Percentiles rank a stretch among this genome's conserved stretches.
Evolutionary conservation across 2,797 vertebrate genomes (phyloP).

Genomic region (Threskiornis aethiopicus): DNA sequence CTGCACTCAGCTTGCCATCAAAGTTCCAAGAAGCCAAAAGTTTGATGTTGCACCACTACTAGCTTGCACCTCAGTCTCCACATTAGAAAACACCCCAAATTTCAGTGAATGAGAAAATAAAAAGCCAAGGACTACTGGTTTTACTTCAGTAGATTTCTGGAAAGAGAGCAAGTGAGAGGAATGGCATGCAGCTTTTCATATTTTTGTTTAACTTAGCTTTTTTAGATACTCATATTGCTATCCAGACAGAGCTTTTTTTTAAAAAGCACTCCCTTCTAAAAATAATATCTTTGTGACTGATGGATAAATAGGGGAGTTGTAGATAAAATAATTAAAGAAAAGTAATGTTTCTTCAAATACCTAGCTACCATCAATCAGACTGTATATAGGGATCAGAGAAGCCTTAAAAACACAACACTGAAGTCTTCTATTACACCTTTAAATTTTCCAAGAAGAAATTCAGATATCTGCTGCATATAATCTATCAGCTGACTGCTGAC

Average conservation of each 20-base stretch:
- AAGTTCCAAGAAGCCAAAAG: not conserved
- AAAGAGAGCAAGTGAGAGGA: not conserved
- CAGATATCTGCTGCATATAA: not conserved
- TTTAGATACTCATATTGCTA: not conserved
- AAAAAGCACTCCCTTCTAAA: rapidly evolving
- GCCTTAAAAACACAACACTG: not conserved
- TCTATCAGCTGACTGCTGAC: too few relatives aligned
- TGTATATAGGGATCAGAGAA: not conserved
- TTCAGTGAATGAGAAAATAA: not conserved
- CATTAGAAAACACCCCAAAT: not conserved
- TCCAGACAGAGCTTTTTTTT: not conserved
- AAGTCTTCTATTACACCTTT: not conserved
- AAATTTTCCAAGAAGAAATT: not conserved
- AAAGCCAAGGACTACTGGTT: not conserved
- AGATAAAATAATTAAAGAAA: not conserved
- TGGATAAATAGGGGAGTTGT: not conserved
- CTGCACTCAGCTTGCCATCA: not conserved
- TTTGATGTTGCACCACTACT: not conserved
- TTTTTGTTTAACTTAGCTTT: not conserved
- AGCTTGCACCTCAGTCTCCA: not conserved
- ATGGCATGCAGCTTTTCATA: not conserved
- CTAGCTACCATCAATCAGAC: not conserved
- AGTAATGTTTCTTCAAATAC: not conserved
- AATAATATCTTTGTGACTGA: not conserved
- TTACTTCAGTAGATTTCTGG: not conserved